Base-by-base conservation (phyloP, 2,113 vertebrate genomes). In the Speoplatyrhinus poulsoni region DNA sequence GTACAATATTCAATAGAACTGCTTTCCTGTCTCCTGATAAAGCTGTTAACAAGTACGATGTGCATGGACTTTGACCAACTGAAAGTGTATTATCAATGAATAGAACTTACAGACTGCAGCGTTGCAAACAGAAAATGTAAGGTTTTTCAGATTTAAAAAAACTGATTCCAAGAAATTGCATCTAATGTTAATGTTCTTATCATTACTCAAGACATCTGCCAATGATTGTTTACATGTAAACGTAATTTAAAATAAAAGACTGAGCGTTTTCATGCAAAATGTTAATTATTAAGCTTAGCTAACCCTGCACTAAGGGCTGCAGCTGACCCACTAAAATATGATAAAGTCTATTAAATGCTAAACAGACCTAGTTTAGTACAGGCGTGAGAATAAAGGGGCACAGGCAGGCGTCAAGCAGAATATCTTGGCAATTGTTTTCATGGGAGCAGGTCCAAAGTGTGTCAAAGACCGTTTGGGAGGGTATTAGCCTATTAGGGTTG, bases 1-100 rank as follows among this genome's bases (percentile, higher is more conserved):
- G 58, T 41, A 7, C 52, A 6, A 54, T 54, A 54, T 15, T 16
- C 12, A 54, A 9, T 15, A 11, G 58, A 33, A 6, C 55, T 1
- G 26, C 33, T 6, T 46, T 63, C 52, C 47, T 52, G 47, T 41
- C 60, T 66, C 62, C 67, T 55, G 19, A 53, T 11, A 65, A 62
- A 72, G 48, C 41, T 4, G 3, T 36, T 68, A 36, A 69, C 47
- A 56, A 60, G 33, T 55, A 16, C 7, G 33, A 7, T 13, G 33
- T 47, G 59, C 16, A 57, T 70, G 75, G 60, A 79, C 76, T 77
- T 81, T 69, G 66, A 70, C 61, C 70, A 0, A 3, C 26, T 55
- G 8, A 9, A 46, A 69, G 13, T 56, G 16, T n/a, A 12, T 19
- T 55, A 2, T 32, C 15, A 75, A 69, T 26, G 52, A 15, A 19